Base-by-base conservation (phyloP, 2,888 invertebrate species). In the Nomada hirtipes region DNA sequence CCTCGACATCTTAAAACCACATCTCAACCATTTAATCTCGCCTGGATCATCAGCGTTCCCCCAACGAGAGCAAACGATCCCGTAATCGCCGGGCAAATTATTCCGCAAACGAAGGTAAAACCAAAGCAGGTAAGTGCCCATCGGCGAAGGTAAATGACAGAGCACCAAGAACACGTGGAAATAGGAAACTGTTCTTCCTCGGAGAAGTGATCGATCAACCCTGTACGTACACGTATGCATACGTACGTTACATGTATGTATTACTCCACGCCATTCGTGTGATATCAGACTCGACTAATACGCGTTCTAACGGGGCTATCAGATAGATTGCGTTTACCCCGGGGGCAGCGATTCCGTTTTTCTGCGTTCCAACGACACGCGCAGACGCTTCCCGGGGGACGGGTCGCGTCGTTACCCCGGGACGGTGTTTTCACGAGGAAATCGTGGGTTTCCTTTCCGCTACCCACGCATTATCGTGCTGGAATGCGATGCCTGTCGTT, bases 401-500 rank as follows among this genome's bases (percentile, higher is more conserved):
- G 29, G 4, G 29, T 36, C 7, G 36, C 70, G 53, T 64, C 36
- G 79, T 83, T 71, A 75, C 60, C 65, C 72, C 50, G 11, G 69
- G 65, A 75, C 79, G 64, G 20, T 68, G 68, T 15, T 68, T 68
- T 55, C 71, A 26, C 71, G 70, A 70, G 79, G 76, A 83, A 75
- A 85, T 77, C 79, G 76, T 82, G 61, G 85, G 79, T 59, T 76
- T 63, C 73, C 70, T 82, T 86, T 82, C 75, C 79, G 75, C 81
- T 78, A 82, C 85, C 85, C 75, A 85, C 81, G 85, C 85, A 82
- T 82, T 83, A 86, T 74, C 65, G 50, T 50, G 20, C 1, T 63
- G 85, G 79, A 79, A 85, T 83, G 80, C 80, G 71, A 71, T 20
- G 78, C 59, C 57, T 50, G 59, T 76, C 61, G 65, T 59, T 70